Percentiles rank a stretch among this genome's conserved stretches.
These are phyloP conservation scores for Turdus rufiventris DNA, from an alignment of 2,113 vertebrate species.

Conservation along the genomic window DNA sequence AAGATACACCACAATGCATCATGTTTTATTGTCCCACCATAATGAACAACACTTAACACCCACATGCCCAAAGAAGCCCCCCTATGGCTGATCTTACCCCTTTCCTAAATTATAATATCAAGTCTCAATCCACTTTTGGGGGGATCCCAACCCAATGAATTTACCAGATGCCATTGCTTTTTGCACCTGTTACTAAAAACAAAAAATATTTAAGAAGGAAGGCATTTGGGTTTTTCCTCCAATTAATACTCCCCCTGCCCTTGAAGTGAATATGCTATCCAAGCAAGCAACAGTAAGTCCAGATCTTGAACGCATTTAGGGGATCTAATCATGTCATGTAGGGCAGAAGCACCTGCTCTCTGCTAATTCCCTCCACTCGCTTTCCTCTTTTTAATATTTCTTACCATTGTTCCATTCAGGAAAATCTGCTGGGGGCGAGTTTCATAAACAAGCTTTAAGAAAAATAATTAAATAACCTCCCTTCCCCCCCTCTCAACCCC, in stretches of 20 bases:
- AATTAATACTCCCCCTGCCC: conserved; percentile 42
- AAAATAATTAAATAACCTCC: conserved; percentile 52
- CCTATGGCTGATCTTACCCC: not conserved
- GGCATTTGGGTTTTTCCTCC: not conserved
- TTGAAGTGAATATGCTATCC: conserved; percentile 54
- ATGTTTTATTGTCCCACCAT: conserved; percentile 69
- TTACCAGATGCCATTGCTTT: not conserved
- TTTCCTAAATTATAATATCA: not conserved
- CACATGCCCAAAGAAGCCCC: conserved; percentile 50
- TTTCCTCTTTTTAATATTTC: conserved; percentile 60
- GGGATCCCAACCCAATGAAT: not conserved
- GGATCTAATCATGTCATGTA: conserved; percentile 69
- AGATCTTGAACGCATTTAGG: conserved; percentile 47
- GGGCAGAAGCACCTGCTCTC: conserved; percentile 68
- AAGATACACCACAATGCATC: conserved; percentile 65
- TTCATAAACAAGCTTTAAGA: conserved; percentile 57
- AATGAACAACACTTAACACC: conserved; percentile 66
- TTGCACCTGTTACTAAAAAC: conserved; percentile 11
- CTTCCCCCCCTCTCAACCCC: conserved; percentile 17
- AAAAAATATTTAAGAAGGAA: not conserved
- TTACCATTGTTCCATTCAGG: conserved; percentile 66
- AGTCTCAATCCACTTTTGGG: conserved; percentile 27
- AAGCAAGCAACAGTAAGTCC: conserved; percentile 61
- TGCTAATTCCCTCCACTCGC: conserved; percentile 36
- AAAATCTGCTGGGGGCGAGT: conserved; percentile 33